Base-by-base conservation (phyloP, 2,888 invertebrate species). In the Orchesella flavescens region DNA sequence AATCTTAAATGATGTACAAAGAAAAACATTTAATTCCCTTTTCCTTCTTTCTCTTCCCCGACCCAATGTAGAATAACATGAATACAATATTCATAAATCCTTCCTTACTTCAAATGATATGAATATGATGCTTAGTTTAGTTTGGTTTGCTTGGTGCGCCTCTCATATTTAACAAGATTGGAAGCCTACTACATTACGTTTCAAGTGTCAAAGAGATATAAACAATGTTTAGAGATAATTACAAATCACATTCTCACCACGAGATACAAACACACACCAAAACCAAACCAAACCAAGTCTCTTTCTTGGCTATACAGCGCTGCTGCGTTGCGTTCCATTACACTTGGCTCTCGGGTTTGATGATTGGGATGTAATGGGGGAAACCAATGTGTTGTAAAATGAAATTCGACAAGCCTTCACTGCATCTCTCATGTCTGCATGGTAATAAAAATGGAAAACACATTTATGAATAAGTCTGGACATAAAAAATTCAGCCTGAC, bases 171-270 rank as follows among this genome's bases (percentile, higher is more conserved):
- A 17, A 66, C 34, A 49, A 49, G n/a, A 49, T n/a, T 15, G 34
- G 2, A 12, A 10, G 49, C 19, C 49, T 63, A 55, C 55, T 57
- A 43, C 17, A 9, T 24, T 69, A 55, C 72, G 72, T 68, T 49
- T 65, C 76, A 72, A 55, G 72, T 72, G 72, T 72, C 71, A 77
- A 68, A 77, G 59, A 77, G 59, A 77, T 55, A 76, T 82, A 82
- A 72, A 83, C 75, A 75, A 72, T 76, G 53, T 61, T 76, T 34
- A 19, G 34, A 83, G 82, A 83, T 83, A 83, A 83, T 83, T 83
- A 83, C 82, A 83, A 83, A 65, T 72, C 65, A 46, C 57, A 76
- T 76, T 83, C 76, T 61, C 75, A 68, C 71, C 65, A 74, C 21
- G 21, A 55, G 17, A 13, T 19, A 12, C 19, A 68, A 1, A 21